phyloP scores from a whole-genome alignment of 2,797 vertebrate genomes.

The Psittacula echo region DNA sequence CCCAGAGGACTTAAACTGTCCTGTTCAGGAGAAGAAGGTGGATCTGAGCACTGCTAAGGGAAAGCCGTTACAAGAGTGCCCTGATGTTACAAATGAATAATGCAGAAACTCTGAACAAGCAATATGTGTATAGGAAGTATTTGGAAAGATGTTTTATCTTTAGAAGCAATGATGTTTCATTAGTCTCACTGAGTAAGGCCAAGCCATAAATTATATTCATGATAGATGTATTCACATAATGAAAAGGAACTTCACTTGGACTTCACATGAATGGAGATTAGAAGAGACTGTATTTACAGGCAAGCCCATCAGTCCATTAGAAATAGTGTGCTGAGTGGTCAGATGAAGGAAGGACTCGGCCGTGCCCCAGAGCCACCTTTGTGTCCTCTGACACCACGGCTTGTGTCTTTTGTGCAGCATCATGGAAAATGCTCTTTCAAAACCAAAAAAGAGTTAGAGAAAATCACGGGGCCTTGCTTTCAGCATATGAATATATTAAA shows the following conservation, averaged over 20 bases:
- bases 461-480: not conserved
- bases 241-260: constrained; percentile 27
- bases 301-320: not conserved
- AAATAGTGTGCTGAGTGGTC: not conserved
- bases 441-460: not conserved
- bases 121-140: not conserved
- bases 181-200: constrained; percentile 24
- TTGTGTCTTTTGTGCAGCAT: not conserved
- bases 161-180: constrained; percentile 29
- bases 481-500: not conserved
- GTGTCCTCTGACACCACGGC: not conserved
- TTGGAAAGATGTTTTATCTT: constrained; percentile 36
- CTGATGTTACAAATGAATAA: not conserved
- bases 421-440: not conserved
- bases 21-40: not conserved
- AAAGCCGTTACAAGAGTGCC: not conserved
- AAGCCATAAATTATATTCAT: constrained; percentile 16
- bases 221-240: not conserved
- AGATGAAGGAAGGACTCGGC: not conserved
- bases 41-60: not conserved
- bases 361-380: not conserved
- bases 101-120: constrained; percentile 13
- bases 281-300: not conserved
- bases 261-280: not conserved
- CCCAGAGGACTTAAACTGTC: not conserved